A percentile compares a stretch with the other conserved stretches of the same genome.
These are phyloP conservation scores for Rhodeus uyekii DNA, from an alignment of 2,797 vertebrate genomes.

Conservation along the genomic window DNA sequence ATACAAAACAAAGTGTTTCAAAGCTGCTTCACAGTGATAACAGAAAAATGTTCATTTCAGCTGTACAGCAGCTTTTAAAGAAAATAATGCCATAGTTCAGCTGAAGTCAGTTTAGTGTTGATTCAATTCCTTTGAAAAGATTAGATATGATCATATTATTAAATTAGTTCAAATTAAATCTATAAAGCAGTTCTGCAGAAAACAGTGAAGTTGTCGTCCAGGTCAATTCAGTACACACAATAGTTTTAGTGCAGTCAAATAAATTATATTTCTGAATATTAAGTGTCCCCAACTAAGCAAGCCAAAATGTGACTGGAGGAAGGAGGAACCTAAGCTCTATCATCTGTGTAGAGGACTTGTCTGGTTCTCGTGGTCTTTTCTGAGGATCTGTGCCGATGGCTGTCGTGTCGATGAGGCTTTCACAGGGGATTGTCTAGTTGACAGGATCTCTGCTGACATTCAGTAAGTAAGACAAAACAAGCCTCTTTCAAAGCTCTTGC, in stretches of 20 bases:
- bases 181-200: neutral
- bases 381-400: neutral
- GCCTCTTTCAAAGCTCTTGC: slow-evolving; percentile 7
- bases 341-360: neutral
- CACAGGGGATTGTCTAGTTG: neutral
- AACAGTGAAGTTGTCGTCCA: neutral
- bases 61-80: neutral
- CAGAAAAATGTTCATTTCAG: neutral
- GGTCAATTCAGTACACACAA: neutral
- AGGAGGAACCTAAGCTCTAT: neutral
- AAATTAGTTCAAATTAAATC: neutral
- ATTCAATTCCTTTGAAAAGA: neutral
- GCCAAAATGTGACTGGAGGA: neutral
- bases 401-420: neutral
- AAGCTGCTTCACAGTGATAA: neutral
- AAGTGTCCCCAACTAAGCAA: neutral
- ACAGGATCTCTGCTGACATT: neutral
- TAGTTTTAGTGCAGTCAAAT: neutral
- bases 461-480: slow-evolving; percentile 14
- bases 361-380: neutral
- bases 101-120: neutral
- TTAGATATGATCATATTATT: neutral
- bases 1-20: neutral
- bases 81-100: neutral
- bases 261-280: neutral